Conservation (phyloP, 1,140 invertebrate genomes). For the Homalodisca vitripennis region DNA sequence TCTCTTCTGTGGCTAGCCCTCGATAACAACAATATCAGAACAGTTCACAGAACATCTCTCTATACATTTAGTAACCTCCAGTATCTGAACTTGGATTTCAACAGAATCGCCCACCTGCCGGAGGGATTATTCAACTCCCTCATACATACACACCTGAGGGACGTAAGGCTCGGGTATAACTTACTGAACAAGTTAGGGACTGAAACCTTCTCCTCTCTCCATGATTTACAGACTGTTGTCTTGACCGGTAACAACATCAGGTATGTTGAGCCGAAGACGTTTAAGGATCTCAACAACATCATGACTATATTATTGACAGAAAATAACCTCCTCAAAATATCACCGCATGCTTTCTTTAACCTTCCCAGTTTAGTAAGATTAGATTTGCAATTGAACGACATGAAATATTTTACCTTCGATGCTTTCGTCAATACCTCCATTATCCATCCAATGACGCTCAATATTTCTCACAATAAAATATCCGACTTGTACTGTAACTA, state of each 20-base stretch:
- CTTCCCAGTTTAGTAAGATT: slow-evolving; percentile 65
- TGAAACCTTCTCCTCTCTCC: slow-evolving; percentile 63
- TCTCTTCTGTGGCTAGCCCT: slow-evolving; percentile 80
- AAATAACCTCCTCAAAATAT: slow-evolving; percentile 62
- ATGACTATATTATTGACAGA: slow-evolving; percentile 67
- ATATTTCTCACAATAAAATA: slow-evolving; percentile 69
- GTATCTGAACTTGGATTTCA: slow-evolving; percentile 85
- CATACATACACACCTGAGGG: slow-evolving; percentile 68
- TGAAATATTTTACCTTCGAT: slow-evolving; percentile 63
- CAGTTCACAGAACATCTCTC: slow-evolving; percentile 59
- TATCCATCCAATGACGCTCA: slow-evolving; percentile 57
- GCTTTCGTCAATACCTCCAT: slow-evolving; percentile 64
- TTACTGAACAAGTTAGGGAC: slow-evolving; percentile 58
- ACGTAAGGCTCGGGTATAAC: slow-evolving; percentile 76
- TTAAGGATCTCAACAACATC: slow-evolving; percentile 64
- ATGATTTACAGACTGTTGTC: slow-evolving; percentile 65
- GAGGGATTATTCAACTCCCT: slow-evolving; percentile 63
- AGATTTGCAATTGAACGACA: slow-evolving; percentile 70
- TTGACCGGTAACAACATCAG: slow-evolving; percentile 69
- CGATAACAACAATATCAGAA: slow-evolving; percentile 84
- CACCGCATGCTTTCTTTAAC: slow-evolving; percentile 62
- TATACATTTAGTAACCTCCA: slow-evolving; percentile 68
- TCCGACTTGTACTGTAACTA: slow-evolving; percentile 58
- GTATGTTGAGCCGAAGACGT: slow-evolving; percentile 56
- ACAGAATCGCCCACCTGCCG: slow-evolving; percentile 65